Evolutionary conservation across 2,888 invertebrate species (phyloP).

Genomic region (Steinernema carpocapsae): DNA sequence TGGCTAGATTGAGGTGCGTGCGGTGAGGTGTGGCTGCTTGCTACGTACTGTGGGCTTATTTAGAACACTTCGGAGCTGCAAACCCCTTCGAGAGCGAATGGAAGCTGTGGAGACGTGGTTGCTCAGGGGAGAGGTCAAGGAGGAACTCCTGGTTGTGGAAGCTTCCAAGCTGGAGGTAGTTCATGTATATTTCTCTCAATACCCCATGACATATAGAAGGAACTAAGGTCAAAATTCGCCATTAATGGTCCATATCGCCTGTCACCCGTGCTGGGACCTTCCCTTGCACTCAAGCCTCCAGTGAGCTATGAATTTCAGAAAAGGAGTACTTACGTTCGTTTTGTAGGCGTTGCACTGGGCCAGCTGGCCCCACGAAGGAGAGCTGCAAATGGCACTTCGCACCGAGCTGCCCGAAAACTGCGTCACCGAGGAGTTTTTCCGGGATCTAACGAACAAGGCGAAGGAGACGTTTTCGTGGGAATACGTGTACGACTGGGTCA

Average conservation of each 20-base stretch:
- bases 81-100: neutral
- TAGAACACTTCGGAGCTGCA: slow-evolving; percentile 6
- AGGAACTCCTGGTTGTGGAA: neutral
- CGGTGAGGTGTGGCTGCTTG: neutral
- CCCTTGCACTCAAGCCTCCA: slow-evolving; percentile 7
- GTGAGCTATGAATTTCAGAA: neutral
- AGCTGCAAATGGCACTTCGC: slow-evolving; percentile 54
- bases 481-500: slow-evolving; percentile 51
- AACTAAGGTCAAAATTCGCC: neutral
- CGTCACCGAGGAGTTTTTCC: slow-evolving; percentile 47
- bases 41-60: neutral
- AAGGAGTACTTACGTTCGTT: neutral
- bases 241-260: neutral
- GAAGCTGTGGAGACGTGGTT: neutral
- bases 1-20: neutral
- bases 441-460: slow-evolving; percentile 41
- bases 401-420: slow-evolving; percentile 51
- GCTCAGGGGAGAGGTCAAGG: neutral
- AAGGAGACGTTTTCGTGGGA: slow-evolving; percentile 45
- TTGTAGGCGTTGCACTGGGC: slow-evolving; percentile 55
- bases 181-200: neutral
- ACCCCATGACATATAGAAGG: neutral
- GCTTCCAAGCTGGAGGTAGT: neutral
- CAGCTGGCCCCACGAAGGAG: slow-evolving; percentile 54
- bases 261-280: slow-evolving; percentile 13